Base-by-base conservation (phyloP, 2,888 invertebrate genomes). In the Cylloceria caligata region DNA sequence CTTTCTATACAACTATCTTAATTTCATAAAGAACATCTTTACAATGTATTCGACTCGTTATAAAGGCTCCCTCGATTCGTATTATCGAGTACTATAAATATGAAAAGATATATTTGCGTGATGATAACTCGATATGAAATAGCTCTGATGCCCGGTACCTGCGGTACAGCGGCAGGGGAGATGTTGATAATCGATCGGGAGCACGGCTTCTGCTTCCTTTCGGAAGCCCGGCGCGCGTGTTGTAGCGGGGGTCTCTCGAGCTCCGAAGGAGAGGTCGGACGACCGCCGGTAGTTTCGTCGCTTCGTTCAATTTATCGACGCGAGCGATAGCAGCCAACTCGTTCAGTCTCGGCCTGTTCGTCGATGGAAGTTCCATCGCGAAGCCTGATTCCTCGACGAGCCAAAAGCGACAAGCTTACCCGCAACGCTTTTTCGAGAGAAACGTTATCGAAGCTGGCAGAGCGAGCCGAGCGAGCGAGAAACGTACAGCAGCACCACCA, bases 281-380 rank as follows among this genome's bases (percentile, higher is more conserved):
- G 73, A 65, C 64, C 71, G 49, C 73, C 73, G 64, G 74, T 55
- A 78, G 84, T 84, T 83, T 80, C 84, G 81, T 83, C 84, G 83
- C 84, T 75, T 81, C 73, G 84, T 80, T 83, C 73, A 83, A 85
- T 85, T 85, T 85, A 85, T 85, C 84, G 85, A 84, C 83, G 81
- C 80, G 76, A 16, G 36, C 34, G 60, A 60, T 60, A 60, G 60
- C 34, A 34, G 24, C 74, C 47, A 55, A 36, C 49, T 65, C 62
- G 27, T 57, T 75, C 52, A n/a, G 7, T 16, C 13, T 42, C 67
- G 21, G 36, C 36, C 60, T 65, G 80, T 68, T 80, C 71, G 62
- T 74, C 52, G 67, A 21, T 77, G 77, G 78, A 74, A 82, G 65
- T 82, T 79, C 79, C 78, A 78, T 3, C 16, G 30, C 78, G 78